Evolutionary conservation across 2,888 invertebrate species (phyloP).

Genomic region (Himalopsyche japonica): DNA sequence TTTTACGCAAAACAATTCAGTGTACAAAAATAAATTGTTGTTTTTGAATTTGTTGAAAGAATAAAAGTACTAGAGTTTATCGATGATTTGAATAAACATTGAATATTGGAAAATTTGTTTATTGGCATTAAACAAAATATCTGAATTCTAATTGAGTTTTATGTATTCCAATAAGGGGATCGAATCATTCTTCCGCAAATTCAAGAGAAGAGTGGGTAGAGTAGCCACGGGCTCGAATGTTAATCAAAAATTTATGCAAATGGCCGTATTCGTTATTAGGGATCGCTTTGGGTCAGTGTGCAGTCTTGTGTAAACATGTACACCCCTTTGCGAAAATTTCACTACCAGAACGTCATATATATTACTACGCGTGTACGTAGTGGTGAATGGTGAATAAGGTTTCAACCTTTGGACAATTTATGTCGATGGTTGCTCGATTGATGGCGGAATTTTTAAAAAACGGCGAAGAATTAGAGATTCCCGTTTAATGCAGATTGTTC

Average conservation of each 20-base stretch:
- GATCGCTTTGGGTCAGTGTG: slow-evolving; percentile 32
- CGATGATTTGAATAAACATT: not conserved
- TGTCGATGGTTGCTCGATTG: not conserved
- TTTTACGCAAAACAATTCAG: not conserved
- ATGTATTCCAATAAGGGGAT: not conserved
- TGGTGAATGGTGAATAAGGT: not conserved
- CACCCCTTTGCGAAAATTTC: not conserved
- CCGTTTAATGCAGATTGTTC: not conserved
- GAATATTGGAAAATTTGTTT: not conserved
- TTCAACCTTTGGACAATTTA: not conserved
- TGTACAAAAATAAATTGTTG: not conserved
- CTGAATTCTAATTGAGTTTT: not conserved
- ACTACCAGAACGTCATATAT: not conserved
- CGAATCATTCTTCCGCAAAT: not conserved
- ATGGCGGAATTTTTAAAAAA: not conserved
- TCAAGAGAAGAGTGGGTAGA: not conserved
- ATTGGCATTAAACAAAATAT: not conserved
- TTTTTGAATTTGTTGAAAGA: not conserved
- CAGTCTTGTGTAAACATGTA: slow-evolving; percentile 35
- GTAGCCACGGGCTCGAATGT: slow-evolving; percentile 1
- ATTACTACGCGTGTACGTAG: not conserved
- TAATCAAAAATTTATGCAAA: slow-evolving; percentile 38
- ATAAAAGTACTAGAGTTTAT: not conserved
- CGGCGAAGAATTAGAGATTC: not conserved
- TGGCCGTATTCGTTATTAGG: slow-evolving; percentile 34